phyloP scores from a whole-genome alignment of 2,797 vertebrate genomes.

The Chromis chromis region DNA sequence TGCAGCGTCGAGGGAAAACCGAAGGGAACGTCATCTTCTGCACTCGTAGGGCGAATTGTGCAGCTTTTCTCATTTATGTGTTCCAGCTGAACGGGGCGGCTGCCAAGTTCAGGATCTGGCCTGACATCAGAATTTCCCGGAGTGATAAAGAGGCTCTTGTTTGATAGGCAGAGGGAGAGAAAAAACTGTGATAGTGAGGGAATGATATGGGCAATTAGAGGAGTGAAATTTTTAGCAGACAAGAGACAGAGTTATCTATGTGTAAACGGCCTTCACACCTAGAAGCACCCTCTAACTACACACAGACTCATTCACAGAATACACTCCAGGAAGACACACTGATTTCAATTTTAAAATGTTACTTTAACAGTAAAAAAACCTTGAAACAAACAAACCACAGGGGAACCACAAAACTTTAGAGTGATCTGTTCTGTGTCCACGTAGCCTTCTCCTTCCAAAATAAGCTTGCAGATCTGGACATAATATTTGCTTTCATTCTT shows the following conservation, averaged over 20 bases:
- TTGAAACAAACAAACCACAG: no score
- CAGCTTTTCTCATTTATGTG: constrained; percentile 70
- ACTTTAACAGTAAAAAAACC: no score
- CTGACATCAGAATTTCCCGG: constrained; percentile 76
- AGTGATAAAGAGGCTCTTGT: constrained; percentile 81
- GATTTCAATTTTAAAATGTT: no score
- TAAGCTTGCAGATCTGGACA: constrained; percentile 44
- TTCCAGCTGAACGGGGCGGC: constrained; percentile 71
- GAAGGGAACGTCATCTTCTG: constrained; percentile 52
- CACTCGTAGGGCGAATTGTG: constrained; percentile 52
- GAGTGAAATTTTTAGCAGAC: constrained; percentile 61
- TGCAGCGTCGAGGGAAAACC: constrained; percentile 39
- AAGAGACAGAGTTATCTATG: constrained; percentile 38
- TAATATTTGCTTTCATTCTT: constrained; percentile 80
- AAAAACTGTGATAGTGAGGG: constrained; percentile 53
- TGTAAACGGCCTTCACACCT: constrained; percentile 45
- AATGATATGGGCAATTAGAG: constrained; percentile 72
- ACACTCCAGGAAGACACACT: no score
- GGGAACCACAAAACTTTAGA: background rate
- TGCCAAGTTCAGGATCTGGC: constrained; percentile 78
- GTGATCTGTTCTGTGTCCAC: constrained; percentile 10
- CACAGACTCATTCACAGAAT: constrained; percentile 10
- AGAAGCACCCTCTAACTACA: constrained; percentile 36
- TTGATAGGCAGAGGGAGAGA: constrained; percentile 61
- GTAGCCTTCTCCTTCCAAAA: constrained; percentile 24